Evolutionary conservation across 2,113 vertebrate species (phyloP), one percentile per base, ranked within the genome.

Genomic region (Fulmarus glacialis): DNA sequence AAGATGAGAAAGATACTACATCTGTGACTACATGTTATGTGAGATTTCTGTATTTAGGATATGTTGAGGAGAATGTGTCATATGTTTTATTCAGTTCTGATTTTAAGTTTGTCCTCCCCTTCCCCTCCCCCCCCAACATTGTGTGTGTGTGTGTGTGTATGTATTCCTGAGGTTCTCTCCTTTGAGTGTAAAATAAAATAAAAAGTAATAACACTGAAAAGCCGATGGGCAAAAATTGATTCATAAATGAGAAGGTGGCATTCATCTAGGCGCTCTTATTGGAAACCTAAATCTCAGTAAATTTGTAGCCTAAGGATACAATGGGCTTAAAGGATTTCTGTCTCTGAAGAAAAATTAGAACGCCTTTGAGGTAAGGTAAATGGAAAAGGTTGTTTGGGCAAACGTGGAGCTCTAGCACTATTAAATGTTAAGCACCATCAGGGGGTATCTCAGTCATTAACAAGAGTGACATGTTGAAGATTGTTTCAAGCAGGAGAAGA

Each of bases 301-400:
- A 99, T 99, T 99, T 99, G 98, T 99, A 99, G 99, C 99, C 99
- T 99, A 97, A 98, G 99, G 99, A 99, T 98, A 99, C 99, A 99
- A 99, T 99, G 98, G 99, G 97, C 98, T 99, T 99, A 99, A 99
- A 99, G 99, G 99, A 99, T 99, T 99, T 99, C 99, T 99, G 99
- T 99, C 99, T 99, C 99, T 98, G 98, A 99, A 99, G 99, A 99
- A 99, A 99, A 99, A 99, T 99, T 99, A 99, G 99, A 98, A 99
- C 97, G 97, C 98, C 99, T 99, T 99, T 98, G 99, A 99, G 99
- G 99, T 99, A 99, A 99, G 98, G 98, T 99, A 99, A 99, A 99
- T 99, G 98, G 99, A 99, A 99, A 99, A 99, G 98, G 98, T 99
- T 99, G 98, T 99, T 99, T 99, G 99, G 99, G 98, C 99, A 99